A percentile compares a stretch with the other conserved stretches of the same genome.
phyloP scores from a whole-genome alignment of 2,888 invertebrate genomes.

The Drosophila atripex region DNA sequence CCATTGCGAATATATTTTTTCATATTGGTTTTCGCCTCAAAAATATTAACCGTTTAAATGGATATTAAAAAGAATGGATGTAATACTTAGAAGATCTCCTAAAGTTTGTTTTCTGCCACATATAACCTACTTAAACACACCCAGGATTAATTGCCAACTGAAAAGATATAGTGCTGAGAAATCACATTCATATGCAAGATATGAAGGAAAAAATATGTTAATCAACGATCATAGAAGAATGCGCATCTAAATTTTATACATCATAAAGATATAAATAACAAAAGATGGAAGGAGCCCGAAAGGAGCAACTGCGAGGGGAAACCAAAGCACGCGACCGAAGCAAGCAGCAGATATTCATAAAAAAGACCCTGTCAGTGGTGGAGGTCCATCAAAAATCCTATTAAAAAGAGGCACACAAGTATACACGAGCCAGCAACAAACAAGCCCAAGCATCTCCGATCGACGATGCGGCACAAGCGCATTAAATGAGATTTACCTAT shows the following conservation, averaged over 20 bases:
- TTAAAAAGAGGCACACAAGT: conserved; percentile 69
- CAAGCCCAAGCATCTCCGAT: conserved; percentile 53
- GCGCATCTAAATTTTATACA: conserved; percentile 50
- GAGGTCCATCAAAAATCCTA: conserved; percentile 75
- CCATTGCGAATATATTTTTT: conserved; percentile 4
- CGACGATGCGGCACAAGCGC: conserved; percentile 62
- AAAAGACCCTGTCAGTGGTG: conserved; percentile 14
- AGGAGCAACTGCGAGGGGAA: conserved; percentile 5
- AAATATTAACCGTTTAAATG: not conserved
- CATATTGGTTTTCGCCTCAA: not conserved
- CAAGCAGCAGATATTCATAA: conserved; percentile 36
- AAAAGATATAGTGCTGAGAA: not conserved
- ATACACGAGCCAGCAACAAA: conserved; percentile 52
- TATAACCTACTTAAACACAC: no score
- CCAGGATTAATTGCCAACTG: no score
- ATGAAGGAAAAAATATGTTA: not conserved
- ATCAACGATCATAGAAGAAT: not conserved
- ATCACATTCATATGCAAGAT: not conserved
- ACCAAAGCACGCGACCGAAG: conserved; percentile 70
- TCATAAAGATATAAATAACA: conserved; percentile 65
- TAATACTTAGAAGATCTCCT: not conserved
- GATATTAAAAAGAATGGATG: not conserved
- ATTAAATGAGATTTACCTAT: conserved; percentile 76
- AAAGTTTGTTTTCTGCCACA: not conserved
- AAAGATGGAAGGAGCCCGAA: conserved; percentile 17